Conservation (phyloP, 2,888 invertebrate genomes). For the Chrysodeixis includens region DNA sequence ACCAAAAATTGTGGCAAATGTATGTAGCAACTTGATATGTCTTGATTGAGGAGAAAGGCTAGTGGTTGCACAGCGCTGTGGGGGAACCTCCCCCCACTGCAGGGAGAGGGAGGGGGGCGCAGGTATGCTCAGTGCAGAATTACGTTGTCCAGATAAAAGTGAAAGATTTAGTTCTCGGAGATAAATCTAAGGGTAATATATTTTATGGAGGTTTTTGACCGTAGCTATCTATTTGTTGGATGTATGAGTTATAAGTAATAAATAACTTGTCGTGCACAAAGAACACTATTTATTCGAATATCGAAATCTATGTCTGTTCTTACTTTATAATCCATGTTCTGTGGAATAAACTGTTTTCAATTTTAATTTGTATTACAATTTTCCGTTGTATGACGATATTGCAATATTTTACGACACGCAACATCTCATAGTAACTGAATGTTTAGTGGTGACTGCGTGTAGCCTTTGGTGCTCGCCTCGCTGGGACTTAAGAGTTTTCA, state of each 20-base stretch:
- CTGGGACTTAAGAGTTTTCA: not conserved
- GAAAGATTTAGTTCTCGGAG: constrained; percentile 20
- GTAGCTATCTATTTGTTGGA: not conserved
- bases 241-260: not conserved
- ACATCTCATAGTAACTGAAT: too few species aligned
- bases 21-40: constrained; percentile 23
- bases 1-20: constrained; percentile 1
- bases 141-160: constrained; percentile 20
- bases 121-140: constrained; percentile 14
- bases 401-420: too few species aligned
- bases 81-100: too few species aligned
- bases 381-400: too few species aligned
- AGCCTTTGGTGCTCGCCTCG: not conserved
- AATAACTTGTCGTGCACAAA: not conserved
- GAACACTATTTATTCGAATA: too few species aligned
- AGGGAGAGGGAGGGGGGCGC: not conserved
- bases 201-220: constrained; percentile 8
- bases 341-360: too few species aligned
- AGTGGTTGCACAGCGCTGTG: not conserved
- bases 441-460: too few species aligned
- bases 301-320: too few species aligned
- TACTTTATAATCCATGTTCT: too few species aligned
- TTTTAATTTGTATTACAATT: too few species aligned
- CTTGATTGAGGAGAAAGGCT: not conserved
- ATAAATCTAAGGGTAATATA: constrained; percentile 18